Evolutionary conservation across 2,113 vertebrate species (phyloP).

Genomic region (Bettongia penicillata): DNA sequence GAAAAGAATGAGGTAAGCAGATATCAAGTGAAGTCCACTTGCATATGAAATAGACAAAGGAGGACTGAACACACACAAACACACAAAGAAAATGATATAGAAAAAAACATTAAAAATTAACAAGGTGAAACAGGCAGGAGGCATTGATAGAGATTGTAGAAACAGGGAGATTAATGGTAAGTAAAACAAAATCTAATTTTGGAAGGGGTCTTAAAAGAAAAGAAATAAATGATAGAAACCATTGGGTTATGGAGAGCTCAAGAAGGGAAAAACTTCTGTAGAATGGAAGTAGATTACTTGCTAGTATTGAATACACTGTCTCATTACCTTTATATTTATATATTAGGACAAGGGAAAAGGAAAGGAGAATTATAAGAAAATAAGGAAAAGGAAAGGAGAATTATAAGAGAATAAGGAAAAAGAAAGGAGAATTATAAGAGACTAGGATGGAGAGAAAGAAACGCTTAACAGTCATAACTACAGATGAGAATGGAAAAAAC

Average conservation of each 20-base stretch:
- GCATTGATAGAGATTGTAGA: background rate
- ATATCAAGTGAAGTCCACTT: background rate
- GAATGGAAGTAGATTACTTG: background rate
- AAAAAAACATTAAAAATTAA: background rate
- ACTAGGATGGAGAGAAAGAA: background rate
- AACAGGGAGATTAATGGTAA: background rate
- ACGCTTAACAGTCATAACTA: background rate
- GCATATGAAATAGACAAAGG: background rate
- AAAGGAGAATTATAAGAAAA: background rate
- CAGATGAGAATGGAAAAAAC: background rate
- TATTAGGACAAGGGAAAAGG: background rate
- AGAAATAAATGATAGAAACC: background rate
- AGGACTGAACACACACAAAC: background rate
- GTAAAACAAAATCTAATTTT: background rate
- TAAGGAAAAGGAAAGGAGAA: background rate
- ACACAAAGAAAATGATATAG: background rate
- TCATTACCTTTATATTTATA: background rate
- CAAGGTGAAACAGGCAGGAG: background rate
- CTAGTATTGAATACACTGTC: background rate
- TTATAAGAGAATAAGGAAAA: too few species aligned
- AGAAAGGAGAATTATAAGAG: background rate
- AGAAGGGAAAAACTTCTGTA: background rate
- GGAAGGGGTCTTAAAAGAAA: background rate
- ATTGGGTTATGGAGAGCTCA: background rate
- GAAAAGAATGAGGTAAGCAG: background rate